Percentiles rank a stretch among this genome's conserved stretches.
Evolutionary conservation across 1,140 invertebrate genomes (phyloP).

Genomic region (Panagrolaimus sp.): DNA sequence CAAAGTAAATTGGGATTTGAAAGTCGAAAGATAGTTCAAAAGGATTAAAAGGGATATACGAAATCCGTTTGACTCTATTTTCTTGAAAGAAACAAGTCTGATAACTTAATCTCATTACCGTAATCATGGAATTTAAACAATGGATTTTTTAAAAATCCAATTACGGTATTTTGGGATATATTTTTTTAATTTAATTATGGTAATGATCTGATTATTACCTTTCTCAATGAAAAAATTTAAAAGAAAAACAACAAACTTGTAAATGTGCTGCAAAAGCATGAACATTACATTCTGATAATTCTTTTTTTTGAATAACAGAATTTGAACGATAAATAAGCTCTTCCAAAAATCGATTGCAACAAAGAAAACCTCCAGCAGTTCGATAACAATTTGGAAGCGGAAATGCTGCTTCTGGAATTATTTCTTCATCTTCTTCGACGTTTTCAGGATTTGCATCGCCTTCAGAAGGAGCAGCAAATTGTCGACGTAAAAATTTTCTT

Average conservation of each 20-base stretch:
- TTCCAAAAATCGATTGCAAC: slow-evolving; percentile 31
- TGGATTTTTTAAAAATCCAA: too few relatives aligned
- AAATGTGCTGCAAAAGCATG: slow-evolving; percentile 14
- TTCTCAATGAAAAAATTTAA: neutral
- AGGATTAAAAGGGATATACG: too few relatives aligned
- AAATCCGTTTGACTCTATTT: too few relatives aligned
- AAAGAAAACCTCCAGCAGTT: slow-evolving; percentile 14
- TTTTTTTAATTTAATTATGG: neutral
- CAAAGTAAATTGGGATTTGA: too few relatives aligned
- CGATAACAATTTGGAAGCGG: slow-evolving; percentile 28
- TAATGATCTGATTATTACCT: neutral
- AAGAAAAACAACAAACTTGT: neutral
- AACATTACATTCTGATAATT: slow-evolving; percentile 28
- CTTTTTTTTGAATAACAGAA: slow-evolving; percentile 16
- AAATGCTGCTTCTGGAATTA: slow-evolving; percentile 4
- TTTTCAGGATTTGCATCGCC: neutral
- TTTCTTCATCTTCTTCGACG: neutral
- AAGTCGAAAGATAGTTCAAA: too few relatives aligned
- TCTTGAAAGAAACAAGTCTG: too few relatives aligned
- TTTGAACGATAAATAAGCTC: slow-evolving; percentile 25
- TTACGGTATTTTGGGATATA: slow-evolving; percentile 4
- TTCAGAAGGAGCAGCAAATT: neutral
- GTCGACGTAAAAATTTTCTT: neutral
- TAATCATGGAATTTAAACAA: too few relatives aligned
- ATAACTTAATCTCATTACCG: too few relatives aligned